phyloP scores from a whole-genome alignment of 2,888 invertebrate species.

The Parnassius apollo region DNA sequence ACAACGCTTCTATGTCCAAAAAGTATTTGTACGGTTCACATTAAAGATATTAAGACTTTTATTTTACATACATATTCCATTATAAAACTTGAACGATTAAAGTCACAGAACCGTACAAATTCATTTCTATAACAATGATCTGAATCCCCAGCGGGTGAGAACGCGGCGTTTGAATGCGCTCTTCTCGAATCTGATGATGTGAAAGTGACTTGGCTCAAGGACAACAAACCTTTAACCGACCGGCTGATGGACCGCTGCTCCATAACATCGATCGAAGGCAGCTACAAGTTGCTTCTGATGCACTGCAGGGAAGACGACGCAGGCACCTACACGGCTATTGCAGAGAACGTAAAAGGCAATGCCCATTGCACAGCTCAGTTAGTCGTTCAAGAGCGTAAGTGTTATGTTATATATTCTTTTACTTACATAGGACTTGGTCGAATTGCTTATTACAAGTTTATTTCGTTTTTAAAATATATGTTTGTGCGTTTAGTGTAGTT shows the following conservation, averaged over 20 bases:
- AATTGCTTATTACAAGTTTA: constrained; percentile 13
- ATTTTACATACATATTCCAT: no score
- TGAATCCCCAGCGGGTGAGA: constrained; percentile 88
- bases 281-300: constrained; percentile 86
- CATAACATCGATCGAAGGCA: constrained; percentile 78
- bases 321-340: constrained; percentile 95
- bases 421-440: constrained; percentile 28
- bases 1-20: constrained; percentile 55
- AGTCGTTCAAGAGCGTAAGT: constrained; percentile 91
- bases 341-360: constrained; percentile 89
- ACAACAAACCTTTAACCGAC: constrained; percentile 90
- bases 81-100: neutral
- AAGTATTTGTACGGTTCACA: constrained; percentile 52
- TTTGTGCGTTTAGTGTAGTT: no score
- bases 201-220: constrained; percentile 91
- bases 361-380: constrained; percentile 93
- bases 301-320: constrained; percentile 89
- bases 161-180: constrained; percentile 89
- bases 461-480: no score
- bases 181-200: constrained; percentile 83
- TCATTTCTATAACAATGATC: constrained; percentile 46
- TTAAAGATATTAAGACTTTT: neutral
- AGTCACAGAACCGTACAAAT: constrained; percentile 52
- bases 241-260: constrained; percentile 87
- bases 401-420: constrained; percentile 20